Base-by-base conservation (phyloP, 2,113 vertebrate species). In the Eonycteris spelaea region DNA sequence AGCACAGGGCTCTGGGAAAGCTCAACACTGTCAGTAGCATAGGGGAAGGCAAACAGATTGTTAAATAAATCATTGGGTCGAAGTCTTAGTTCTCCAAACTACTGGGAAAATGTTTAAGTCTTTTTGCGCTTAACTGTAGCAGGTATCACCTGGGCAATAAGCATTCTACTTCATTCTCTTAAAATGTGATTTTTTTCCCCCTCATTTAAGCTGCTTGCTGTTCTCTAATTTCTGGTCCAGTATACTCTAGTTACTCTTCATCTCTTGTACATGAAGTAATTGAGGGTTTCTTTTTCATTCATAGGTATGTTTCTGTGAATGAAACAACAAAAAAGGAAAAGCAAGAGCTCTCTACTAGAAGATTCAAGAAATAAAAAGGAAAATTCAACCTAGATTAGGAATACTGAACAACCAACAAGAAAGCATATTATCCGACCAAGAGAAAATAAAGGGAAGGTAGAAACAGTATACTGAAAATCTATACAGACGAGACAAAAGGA, bases 191-290 rank as follows among this genome's bases (percentile, higher is more conserved):
- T 78, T 38, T 80, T 68, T 30, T 80, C 45, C 43, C 43, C 79
- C 92, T 99, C 98, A 99, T 65, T 99, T 99, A 61, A 99, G 98
- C 68, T 99, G 99, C 97, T 99, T 99, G 96, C 98, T 98, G 57
- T 98, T 96, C 90, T 99, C 99, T 0, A 99, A 98, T 93, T 99
- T 99, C 99, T 99, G 99, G 97, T 99, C 99, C 98, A 99, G 98
- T 79, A 99, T 99, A 92, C 99, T 99, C 98, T 99, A 99, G 98
- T 99, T 99, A 98, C 99, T 99, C 98, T 99, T 99, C 97, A 99
- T 99, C 99, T 99, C 99, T 99, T 99, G 97, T 99, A 99, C 97
- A 99, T 99, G 96, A 99, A 99, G 98, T 99, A 99, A 2, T 99
- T 99, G 71, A 99, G 99, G 0, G 99, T 99, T 97, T 99, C 99